Evolutionary conservation across 2,113 vertebrate genomes (phyloP), one percentile per base, ranked within the genome.

Genomic region (Pteruthius melanotis): DNA sequence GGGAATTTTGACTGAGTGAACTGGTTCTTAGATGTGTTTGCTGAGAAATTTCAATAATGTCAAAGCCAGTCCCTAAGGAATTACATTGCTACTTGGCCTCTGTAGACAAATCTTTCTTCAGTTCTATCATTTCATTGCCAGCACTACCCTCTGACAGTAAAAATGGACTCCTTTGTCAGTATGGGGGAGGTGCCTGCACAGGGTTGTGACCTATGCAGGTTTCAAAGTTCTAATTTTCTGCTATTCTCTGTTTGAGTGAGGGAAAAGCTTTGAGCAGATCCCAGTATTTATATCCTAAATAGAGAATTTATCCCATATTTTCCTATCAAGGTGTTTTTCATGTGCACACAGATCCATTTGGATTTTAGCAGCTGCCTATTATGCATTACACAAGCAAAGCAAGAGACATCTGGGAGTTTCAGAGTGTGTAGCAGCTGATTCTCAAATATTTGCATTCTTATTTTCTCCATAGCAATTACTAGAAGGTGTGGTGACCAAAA

Each of bases 401-500:
- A 4, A n/a, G 59, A 50, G 17, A 33, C 37, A 42, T 72, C 20
- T 42, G 30, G 3, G 52, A 76, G 8, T 35, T 42, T 18, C 63
- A 12, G 6, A 18, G 66, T 83, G 74, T 64, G 66, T 31, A 57
- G 39, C 66, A 35, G 42, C n/a, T 8, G 3, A 64, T 71, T 87
- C 52, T 93, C 49, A 84, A 69, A 89, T 79, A 69, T 52, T 82
- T 82, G 88, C 12, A 7, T 88, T 69, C 59, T 81, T 94, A 27
- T 93, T 96, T 83, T 42, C 68, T 81, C 33, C 52, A 24, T 42
- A 99, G 99, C 97, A 91, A 49, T 95, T 99, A 89, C 93, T 99
- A 91, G 98, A 99, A 78, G 71, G 52, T 66, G 96, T 98, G 70
- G 56, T 98, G n/a, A 97, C 97, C 72, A 97, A 98, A 94, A 98